phyloP scores from a whole-genome alignment of 2,888 invertebrate species.

The Chaetoderma sp. region DNA sequence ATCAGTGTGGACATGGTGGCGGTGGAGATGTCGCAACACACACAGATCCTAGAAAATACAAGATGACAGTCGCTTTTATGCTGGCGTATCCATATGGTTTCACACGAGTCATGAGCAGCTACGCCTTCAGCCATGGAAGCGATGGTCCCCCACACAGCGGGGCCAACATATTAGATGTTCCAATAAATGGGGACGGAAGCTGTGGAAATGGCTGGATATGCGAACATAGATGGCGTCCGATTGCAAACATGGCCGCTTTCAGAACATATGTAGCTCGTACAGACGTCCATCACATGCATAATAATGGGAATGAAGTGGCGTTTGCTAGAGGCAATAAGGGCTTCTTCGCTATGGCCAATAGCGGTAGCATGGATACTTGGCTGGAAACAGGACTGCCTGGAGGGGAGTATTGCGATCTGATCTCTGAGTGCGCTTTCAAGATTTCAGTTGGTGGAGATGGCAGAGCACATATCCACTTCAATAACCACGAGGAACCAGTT shows the following conservation, averaged over 20 bases:
- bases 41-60: constrained; percentile 49
- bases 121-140: constrained; percentile 70
- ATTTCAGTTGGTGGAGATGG: constrained; percentile 55
- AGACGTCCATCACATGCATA: constrained; percentile 50
- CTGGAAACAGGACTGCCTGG: constrained; percentile 62
- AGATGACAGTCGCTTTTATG: constrained; percentile 84
- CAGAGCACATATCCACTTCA: constrained; percentile 50
- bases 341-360: constrained; percentile 63
- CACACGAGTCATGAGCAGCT: constrained; percentile 89
- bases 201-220: constrained; percentile 66
- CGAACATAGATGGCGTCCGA: constrained; percentile 64
- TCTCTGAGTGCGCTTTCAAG: constrained; percentile 56
- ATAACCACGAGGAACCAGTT: constrained; percentile 51
- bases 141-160: constrained; percentile 48
- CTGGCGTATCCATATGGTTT: constrained; percentile 75
- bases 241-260: constrained; percentile 64
- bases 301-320: constrained; percentile 56
- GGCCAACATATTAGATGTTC: constrained; percentile 57
- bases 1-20: no score
- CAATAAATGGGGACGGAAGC: constrained; percentile 54
- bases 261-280: constrained; percentile 58
- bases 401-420: constrained; percentile 66
- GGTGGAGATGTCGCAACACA: background rate
- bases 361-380: constrained; percentile 48
- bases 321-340: constrained; percentile 62